Evolutionary conservation across 1,140 invertebrate species (phyloP), one percentile per base, ranked within the genome.

Genomic region (Ruditapes philippinarum): DNA sequence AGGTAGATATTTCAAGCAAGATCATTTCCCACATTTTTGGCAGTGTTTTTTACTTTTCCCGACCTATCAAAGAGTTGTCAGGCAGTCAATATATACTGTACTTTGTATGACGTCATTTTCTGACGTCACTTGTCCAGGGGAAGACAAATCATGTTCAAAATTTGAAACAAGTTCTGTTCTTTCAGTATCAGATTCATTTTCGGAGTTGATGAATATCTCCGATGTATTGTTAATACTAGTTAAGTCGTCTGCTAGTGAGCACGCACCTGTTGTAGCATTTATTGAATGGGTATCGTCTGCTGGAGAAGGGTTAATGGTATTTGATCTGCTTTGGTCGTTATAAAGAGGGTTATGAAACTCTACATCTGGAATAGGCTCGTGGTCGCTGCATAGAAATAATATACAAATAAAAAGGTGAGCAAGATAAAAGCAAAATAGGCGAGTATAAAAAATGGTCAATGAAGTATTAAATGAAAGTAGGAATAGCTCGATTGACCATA

Each of bases 341-440:
- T 88, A 88, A n/a, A 88, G 54, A 2, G 74, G 85, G 38, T 88
- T 88, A 22, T 45, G 74, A 36, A 88, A 88, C 54, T 88, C 85
- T 11, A 88, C 62, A 51, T 88, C 76, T 36, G 74, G 85, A 22
- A 45, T 31, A 17, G 85, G 57, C 12, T 49, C 76, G 14, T 79
- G 76, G n/a, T 88, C 85, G 14, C 85, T 88, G 25, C 19, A 78
- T n/a, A n/a, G n/a, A 76, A 45, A 45, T 45, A 45, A 45, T 45
- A 7, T 14, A 45, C 5, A 45, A 45, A 45, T 45, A 14, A 7
- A n/a, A n/a, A n/a, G n/a, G n/a, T n/a, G n/a, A n/a, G n/a, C n/a
- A n/a, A n/a, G n/a, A n/a, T n/a, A n/a, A n/a, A n/a, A n/a, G n/a
- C n/a, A n/a, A n/a, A n/a, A n/a, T n/a, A n/a, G n/a, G n/a, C n/a